Base-by-base conservation (phyloP, 2,113 vertebrate species). In the Epinephelus lanceolatus region DNA sequence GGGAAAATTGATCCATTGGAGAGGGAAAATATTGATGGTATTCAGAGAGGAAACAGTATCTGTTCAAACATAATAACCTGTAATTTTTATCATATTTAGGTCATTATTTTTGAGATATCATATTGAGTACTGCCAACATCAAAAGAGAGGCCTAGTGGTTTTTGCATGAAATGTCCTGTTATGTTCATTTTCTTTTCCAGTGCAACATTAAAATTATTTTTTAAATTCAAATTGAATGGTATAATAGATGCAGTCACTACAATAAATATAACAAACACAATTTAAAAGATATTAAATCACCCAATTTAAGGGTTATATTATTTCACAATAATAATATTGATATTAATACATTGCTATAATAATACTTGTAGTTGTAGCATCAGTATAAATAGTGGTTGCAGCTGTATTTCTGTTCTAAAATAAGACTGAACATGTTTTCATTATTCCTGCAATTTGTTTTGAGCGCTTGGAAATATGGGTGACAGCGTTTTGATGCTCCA, bases 371-470 rank as follows among this genome's bases (percentile, higher is more conserved):
- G n/a, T 15, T 49, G 15, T 49, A 18, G 18, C 19, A 72, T 12
- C 4, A 76, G 1, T 2, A 59, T 25, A 61, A 68, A 75, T 5
- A 57, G n/a, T 76, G 53, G 7, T 25, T 60, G 49, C 47, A 80
- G 55, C 55, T 27, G 60, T 49, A 5, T 83, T 70, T 84, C 15
- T 61, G 14, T 49, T 49, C 66, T 79, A 75, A 82, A 84, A 57
- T 83, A 78, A 80, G 23, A 56, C 40, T 71, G 52, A 51, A 52
- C 77, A 79, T 86, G 84, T 90, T 90, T 89, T 87, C 40, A 85
- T 86, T 84, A 78, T 78, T 81, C 65, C 55, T 76, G 68, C 71
- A 83, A 90, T 93, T 90, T 88, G 89, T 90, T 90, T 88, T 77
- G 27, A 69, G 23, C 5, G 33, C 18, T 17, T 14, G n/a, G 21